Evolutionary conservation across 2,888 invertebrate species (phyloP), one percentile per base, ranked within the genome.

Genomic region (Tetragnatha montana): DNA sequence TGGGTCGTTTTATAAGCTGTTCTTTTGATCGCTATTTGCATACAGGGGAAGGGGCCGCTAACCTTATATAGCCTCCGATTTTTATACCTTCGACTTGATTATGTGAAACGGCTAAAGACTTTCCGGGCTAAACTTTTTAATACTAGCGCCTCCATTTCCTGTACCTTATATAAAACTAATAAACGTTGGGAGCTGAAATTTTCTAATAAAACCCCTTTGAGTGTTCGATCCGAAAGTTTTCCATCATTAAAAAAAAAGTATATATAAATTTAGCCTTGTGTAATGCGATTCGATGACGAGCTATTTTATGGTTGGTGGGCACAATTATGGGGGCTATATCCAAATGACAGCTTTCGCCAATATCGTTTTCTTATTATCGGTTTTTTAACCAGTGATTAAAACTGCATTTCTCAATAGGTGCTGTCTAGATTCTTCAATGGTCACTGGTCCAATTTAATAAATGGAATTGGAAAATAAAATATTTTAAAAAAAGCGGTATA

Each of bases 151-250:
- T 68, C 8, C 35, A 83, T 49, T 75, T 83, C 60, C 83, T 49
- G 19, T 60, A 47, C 47, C 75, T 21, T 21, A 10, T 60, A 12
- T n/a, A 50, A 84, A 84, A 84, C 76, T 84, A 84, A 84, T 84
- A 84, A 76, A 76, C 49, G 69, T 35, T 49, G 47, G n/a, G 35
- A 49, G 69, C 35, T 50, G 69, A 76, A 78, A 84, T 84, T 69
- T 83, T 83, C 83, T 78, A 84, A 84, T 84, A 84, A 84, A 84
- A 69, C 21, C 70, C n/a, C 76, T 49, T 19, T 69, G 69, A 76
- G 47, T 69, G 69, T 69, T 49, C 51, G 82, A 83, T 22, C 68
- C 19, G 74, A 68, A 83, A 83, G 75, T 83, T 76, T 83, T 22
- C 82, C 68, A 21, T 51, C 68, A 22, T 83, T 35, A 35, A 69